Conservation (phyloP, 2,888 invertebrate genomes). For the Metalampra italica region DNA sequence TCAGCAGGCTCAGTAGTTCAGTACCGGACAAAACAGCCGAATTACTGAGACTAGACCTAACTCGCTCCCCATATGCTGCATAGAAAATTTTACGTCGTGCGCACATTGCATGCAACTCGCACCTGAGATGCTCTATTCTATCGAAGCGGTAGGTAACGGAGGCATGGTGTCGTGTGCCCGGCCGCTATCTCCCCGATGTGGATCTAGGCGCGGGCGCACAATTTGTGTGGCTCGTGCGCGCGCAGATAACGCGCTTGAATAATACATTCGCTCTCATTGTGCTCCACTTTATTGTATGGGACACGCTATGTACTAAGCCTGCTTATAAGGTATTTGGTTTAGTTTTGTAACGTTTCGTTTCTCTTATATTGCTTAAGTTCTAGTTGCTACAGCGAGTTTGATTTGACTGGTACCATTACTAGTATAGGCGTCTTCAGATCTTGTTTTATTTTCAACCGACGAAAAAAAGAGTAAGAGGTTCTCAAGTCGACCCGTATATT, state of each 20-base stretch:
- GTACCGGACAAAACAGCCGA: too few relatives aligned
- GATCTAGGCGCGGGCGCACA: conserved; percentile 48
- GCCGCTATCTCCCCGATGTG: conserved; percentile 36
- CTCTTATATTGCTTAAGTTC: background rate
- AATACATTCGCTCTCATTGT: conserved; percentile 58
- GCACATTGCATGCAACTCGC: too few relatives aligned
- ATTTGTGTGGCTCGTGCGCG: conserved; percentile 64
- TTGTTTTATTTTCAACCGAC: too few relatives aligned
- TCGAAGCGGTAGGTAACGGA: background rate
- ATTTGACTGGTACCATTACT: too few relatives aligned
- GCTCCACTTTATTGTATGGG: conserved; percentile 43
- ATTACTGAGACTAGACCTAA: too few relatives aligned
- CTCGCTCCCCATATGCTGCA: too few relatives aligned
- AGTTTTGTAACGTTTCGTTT: conserved; percentile 5
- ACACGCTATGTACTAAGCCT: conserved; percentile 16
- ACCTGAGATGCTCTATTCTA: too few relatives aligned
- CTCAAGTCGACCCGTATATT: too few relatives aligned
- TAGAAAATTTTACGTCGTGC: too few relatives aligned
- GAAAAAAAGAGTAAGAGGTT: too few relatives aligned
- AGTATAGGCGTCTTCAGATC: too few relatives aligned
- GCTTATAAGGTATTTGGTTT: conserved; percentile 12
- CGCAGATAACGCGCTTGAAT: conserved; percentile 55
- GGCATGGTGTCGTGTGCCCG: conserved; percentile 35
- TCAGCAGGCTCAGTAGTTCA: too few relatives aligned
- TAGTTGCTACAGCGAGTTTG: background rate